Percentiles rank a stretch among this genome's conserved stretches.
phyloP scores from a whole-genome alignment of 2,113 vertebrate genomes.

The Cynopterus brachyotis region DNA sequence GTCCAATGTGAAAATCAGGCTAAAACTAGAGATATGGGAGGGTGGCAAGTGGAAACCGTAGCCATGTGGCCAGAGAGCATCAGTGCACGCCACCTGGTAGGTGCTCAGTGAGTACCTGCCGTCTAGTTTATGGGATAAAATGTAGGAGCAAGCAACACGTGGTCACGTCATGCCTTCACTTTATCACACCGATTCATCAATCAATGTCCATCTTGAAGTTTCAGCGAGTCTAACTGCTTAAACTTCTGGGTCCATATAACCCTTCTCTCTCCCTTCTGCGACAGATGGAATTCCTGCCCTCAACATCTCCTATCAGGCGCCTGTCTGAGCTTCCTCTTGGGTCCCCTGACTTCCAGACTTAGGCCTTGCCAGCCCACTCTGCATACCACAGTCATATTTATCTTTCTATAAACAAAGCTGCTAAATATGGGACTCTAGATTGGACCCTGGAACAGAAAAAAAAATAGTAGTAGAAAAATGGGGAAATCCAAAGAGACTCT shows the following conservation, averaged over 20 bases:
- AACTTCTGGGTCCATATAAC: fast-evolving
- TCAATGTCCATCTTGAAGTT: neutral
- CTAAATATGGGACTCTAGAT: neutral
- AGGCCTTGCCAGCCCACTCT: neutral
- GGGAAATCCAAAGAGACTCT: neutral
- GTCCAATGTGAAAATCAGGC: neutral
- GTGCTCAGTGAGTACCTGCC: fast-evolving
- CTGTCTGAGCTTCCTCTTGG: neutral
- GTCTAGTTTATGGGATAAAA: no score
- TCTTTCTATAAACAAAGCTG: neutral
- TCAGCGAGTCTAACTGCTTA: neutral
- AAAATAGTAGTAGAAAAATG: neutral
- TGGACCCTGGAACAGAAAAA: neutral
- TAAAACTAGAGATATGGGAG: neutral
- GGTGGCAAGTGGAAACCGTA: neutral
- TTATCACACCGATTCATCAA: neutral
- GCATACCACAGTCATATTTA: neutral
- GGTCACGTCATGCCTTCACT: neutral
- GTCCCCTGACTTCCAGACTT: neutral
- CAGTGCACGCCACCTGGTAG: neutral
- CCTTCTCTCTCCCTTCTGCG: no score
- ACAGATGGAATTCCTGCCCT: neutral
- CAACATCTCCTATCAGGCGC: no score
- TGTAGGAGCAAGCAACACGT: fast-evolving
- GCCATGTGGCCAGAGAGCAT: neutral